Conservation (phyloP, 2,113 vertebrate species). For the Uria lomvia region DNA sequence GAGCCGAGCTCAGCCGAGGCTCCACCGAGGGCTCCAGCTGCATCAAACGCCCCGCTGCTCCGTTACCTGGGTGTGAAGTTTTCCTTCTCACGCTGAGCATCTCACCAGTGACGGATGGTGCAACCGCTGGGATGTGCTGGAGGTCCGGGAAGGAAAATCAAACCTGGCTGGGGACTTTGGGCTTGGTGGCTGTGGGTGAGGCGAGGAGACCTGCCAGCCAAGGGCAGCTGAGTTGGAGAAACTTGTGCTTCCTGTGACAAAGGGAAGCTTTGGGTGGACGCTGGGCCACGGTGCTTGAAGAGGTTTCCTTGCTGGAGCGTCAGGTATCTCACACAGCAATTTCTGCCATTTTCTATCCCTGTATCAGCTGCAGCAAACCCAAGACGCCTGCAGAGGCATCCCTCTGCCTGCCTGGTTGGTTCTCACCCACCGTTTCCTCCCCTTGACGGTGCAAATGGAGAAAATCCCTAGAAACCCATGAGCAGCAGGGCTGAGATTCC, state of each 20-base stretch:
- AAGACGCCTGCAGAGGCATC: background rate
- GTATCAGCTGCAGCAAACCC: background rate
- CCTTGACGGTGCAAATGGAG: background rate
- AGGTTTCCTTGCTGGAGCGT: background rate
- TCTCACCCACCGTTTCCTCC: background rate
- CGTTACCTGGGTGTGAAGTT: accelerated
- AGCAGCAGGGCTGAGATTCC: background rate
- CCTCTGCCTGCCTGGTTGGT: background rate
- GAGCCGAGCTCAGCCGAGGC: accelerated
- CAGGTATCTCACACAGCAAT: background rate
- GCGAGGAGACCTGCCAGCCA: background rate
- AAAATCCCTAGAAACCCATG: background rate
- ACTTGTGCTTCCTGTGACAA: background rate
- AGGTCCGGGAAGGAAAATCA: too few species aligned
- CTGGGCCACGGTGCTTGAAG: background rate
- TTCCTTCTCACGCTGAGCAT: background rate
- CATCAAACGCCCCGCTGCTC: background rate
- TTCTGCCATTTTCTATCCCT: background rate
- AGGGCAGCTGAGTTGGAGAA: background rate
- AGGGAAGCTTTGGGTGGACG: background rate
- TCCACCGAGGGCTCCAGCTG: background rate
- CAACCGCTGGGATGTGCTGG: accelerated
- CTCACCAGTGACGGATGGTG: accelerated
- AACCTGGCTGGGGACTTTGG: background rate
- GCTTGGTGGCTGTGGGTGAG: background rate